A percentile compares a stretch with the other conserved stretches of the same genome.
Conservation (phyloP, 1,140 invertebrate species). For the Drosophila jambulina region DNA sequence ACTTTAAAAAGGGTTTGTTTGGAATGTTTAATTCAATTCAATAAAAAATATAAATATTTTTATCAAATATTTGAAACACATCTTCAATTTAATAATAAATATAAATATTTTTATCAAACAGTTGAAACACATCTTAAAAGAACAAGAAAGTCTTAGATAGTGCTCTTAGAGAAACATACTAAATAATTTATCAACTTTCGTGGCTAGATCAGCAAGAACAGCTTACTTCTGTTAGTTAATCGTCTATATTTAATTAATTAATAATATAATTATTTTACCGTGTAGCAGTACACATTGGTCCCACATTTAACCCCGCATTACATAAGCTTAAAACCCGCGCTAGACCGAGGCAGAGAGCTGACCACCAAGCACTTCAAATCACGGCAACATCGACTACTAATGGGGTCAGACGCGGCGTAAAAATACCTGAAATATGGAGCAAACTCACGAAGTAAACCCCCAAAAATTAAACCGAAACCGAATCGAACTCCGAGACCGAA, state of each 20-base stretch:
- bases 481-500: conserved; percentile 19
- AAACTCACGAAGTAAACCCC: conserved; percentile 63
- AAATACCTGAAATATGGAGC: conserved; percentile 67
- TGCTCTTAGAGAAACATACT: too few relatives aligned
- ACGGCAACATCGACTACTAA: conserved; percentile 55
- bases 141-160: too few relatives aligned
- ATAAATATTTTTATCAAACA: too few relatives aligned
- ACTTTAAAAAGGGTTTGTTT: too few relatives aligned
- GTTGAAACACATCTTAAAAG: not conserved
- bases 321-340: conserved; percentile 60
- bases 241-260: not conserved
- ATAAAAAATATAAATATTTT: too few relatives aligned
- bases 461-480: conserved; percentile 19
- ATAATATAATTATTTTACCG: not conserved
- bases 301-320: conserved; percentile 41
- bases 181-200: too few relatives aligned
- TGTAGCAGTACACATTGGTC: conserved; percentile 2
- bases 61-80: too few relatives aligned
- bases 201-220: too few relatives aligned
- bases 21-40: not conserved
- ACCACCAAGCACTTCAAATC: conserved; percentile 60
- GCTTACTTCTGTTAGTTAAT: not conserved
- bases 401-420: conserved; percentile 63
- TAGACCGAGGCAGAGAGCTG: conserved; percentile 12
- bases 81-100: too few relatives aligned